Conservation (phyloP, 2,888 invertebrate species). For the Clusia tigrina region DNA sequence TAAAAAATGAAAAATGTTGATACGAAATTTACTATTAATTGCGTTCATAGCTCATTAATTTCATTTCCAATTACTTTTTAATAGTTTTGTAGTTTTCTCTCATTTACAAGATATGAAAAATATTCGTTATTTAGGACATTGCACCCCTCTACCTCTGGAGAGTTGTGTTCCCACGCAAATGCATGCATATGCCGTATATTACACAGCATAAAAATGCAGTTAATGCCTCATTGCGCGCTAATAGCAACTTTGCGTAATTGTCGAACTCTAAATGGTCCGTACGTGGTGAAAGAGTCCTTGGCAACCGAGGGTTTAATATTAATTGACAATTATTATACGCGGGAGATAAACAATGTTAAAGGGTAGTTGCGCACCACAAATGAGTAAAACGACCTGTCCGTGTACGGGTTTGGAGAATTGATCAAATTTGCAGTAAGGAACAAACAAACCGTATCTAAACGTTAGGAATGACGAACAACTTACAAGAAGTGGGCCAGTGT, state of each 20-base stretch:
- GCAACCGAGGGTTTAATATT: constrained; percentile 23
- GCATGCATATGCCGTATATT: constrained; percentile 25
- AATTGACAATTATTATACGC: constrained; percentile 27
- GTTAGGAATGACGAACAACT: no score
- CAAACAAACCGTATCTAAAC: no score
- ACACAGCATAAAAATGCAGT: constrained; percentile 22
- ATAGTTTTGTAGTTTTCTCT: constrained; percentile 33
- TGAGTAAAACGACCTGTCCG: background rate
- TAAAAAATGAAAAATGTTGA: background rate
- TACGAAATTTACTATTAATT: constrained; percentile 11
- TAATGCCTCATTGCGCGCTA: constrained; percentile 34
- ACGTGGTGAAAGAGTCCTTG: background rate
- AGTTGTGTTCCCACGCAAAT: constrained; percentile 31
- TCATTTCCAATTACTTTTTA: constrained; percentile 50
- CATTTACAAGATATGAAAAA: background rate
- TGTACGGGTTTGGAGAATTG: no score
- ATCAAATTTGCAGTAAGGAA: no score
- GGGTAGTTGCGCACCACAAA: background rate
- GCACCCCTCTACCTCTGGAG: background rate
- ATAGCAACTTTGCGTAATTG: constrained; percentile 22
- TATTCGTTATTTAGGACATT: background rate
- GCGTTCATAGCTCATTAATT: constrained; percentile 50
- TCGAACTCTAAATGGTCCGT: constrained; percentile 16
- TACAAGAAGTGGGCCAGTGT: no score
- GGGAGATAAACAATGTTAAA: constrained; percentile 19